phyloP scores from a whole-genome alignment of 2,888 invertebrate species.

The Piscicola geometra region DNA sequence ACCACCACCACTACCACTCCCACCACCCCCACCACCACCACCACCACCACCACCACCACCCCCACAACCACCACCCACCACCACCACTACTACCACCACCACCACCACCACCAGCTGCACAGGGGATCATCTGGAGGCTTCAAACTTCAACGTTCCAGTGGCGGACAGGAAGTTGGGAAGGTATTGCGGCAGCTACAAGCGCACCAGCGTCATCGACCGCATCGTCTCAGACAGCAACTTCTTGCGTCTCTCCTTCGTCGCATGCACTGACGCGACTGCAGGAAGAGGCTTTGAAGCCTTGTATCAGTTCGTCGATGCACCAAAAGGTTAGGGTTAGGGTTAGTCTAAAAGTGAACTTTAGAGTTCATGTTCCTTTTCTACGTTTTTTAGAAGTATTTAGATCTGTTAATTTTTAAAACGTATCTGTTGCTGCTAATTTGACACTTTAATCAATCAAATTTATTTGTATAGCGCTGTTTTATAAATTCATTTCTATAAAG shows the following conservation, averaged over 20 bases:
- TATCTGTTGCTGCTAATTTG: no score
- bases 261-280: conserved; percentile 87
- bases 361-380: no score
- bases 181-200: conserved; percentile 65
- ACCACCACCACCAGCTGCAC: conserved; percentile 84
- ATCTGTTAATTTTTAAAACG: no score
- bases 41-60: conserved; percentile 75
- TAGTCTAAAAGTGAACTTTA: no score
- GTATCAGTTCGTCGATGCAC: conserved; percentile 69
- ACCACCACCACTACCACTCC: conserved; percentile 76
- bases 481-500: no score
- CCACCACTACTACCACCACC: conserved; percentile 78
- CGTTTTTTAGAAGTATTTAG: no score
- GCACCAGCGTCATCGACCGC: conserved; percentile 34
- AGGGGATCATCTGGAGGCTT: conserved; percentile 91
- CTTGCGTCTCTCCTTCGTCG: conserved; percentile 87
- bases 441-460: no score
- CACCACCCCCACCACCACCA: conserved; percentile 75
- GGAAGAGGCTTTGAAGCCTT: conserved; percentile 88
- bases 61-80: conserved; percentile 78
- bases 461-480: no score
- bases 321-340: neutral
- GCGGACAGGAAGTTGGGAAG: conserved; percentile 81
- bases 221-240: conserved; percentile 73
- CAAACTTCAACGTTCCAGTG: conserved; percentile 73